Evolutionary conservation across 2,113 vertebrate genomes (phyloP).

Genomic region (Acanthisitta chloris): DNA sequence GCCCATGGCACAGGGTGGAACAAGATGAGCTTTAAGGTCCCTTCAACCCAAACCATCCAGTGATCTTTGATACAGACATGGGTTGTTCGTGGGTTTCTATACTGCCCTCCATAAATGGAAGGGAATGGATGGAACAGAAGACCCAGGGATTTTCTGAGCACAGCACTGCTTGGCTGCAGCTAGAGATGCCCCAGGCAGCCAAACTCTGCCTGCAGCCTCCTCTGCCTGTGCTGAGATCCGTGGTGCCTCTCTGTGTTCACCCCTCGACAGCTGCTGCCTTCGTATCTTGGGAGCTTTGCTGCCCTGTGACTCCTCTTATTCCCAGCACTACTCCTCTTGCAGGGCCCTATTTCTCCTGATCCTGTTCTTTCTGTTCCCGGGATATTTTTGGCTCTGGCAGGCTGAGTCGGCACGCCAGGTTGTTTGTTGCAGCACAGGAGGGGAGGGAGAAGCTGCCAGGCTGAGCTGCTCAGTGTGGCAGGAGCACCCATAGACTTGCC

Average conservation of each 20-base stretch:
- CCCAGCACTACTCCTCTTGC: background rate
- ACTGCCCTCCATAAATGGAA: accelerated
- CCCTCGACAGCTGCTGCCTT: accelerated
- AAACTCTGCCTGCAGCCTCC: background rate
- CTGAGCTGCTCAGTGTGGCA: accelerated
- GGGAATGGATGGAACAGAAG: background rate
- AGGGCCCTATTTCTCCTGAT: background rate
- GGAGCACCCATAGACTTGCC: background rate
- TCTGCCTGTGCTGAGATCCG: background rate
- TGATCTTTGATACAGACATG: accelerated
- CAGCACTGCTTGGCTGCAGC: background rate
- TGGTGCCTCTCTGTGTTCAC: background rate
- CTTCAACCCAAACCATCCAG: background rate
- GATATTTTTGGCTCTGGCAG: background rate
- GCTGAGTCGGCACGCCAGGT: background rate
- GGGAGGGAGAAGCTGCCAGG: background rate
- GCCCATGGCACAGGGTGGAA: background rate
- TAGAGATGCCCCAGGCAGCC: background rate
- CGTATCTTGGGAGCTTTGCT: background rate
- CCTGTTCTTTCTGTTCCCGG: background rate
- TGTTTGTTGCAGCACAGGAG: background rate
- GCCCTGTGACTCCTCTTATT: background rate
- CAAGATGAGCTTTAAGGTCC: accelerated
- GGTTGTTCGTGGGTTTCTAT: background rate
- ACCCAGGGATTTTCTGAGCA: background rate